A percentile compares a stretch with the other conserved stretches of the same genome.
These are phyloP conservation scores for Sinhomidia bicolor DNA, from an alignment of 2,888 invertebrate genomes.

Conservation along the genomic window DNA sequence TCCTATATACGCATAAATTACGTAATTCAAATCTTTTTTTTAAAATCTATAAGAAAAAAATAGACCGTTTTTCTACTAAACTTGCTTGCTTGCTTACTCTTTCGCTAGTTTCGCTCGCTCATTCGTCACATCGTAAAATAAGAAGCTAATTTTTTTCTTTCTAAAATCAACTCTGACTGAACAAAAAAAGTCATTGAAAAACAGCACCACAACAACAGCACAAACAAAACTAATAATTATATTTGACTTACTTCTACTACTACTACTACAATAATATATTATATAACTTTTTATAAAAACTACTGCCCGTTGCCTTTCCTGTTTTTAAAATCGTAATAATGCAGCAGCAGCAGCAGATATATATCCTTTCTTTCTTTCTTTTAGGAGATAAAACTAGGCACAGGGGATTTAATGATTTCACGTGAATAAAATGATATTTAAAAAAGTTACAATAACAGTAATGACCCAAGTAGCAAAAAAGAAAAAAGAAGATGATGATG, in stretches of 20 bases:
- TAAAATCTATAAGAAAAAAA: not conserved
- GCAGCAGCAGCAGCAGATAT: too few species aligned
- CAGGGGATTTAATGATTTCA: conserved; percentile 13
- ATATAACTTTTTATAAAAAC: not conserved
- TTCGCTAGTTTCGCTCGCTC: not conserved
- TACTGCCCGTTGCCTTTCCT: not conserved
- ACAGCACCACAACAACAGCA: not conserved
- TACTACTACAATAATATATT: too few species aligned
- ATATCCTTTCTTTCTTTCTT: too few species aligned
- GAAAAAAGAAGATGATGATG: too few species aligned
- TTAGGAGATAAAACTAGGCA: too few species aligned
- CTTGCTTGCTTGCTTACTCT: not conserved
- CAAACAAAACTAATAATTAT: not conserved
- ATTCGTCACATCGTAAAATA: conserved; percentile 34
- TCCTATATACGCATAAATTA: conserved; percentile 31
- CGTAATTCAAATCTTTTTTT: not conserved
- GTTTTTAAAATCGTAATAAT: conserved; percentile 9
- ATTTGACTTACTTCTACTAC: too few species aligned
- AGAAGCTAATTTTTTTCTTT: not conserved
- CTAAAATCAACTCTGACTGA: not conserved
- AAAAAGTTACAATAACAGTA: conserved; percentile 31
- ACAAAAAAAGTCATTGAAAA: not conserved
- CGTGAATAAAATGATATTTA: not conserved
- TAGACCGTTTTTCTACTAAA: not conserved
- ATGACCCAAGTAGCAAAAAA: not conserved